Conservation (phyloP, 2,888 invertebrate species). For the Hemaris fuciformis region DNA sequence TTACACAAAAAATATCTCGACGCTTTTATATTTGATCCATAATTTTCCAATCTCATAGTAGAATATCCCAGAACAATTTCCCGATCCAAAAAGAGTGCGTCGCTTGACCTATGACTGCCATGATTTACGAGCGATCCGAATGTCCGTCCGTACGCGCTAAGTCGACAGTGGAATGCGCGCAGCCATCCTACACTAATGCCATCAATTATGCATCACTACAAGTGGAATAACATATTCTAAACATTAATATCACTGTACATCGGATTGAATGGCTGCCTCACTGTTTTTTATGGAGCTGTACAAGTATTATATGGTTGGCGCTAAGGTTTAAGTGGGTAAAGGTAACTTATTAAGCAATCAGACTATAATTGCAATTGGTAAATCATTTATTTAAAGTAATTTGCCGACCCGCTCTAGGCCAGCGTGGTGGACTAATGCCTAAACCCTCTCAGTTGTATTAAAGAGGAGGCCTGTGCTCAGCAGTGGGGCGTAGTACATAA, state of each 20-base stretch:
- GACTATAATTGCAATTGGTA: too few relatives aligned
- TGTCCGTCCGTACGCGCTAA: constrained; percentile 39
- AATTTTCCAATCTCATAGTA: not conserved
- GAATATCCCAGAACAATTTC: constrained; percentile 35
- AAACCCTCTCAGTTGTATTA: too few relatives aligned
- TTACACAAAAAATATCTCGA: not conserved
- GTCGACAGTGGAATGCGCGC: constrained; percentile 45
- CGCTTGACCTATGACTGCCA: constrained; percentile 62
- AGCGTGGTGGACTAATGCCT: too few relatives aligned
- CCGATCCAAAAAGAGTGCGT: constrained; percentile 32
- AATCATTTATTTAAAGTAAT: too few relatives aligned
- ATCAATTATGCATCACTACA: not conserved
- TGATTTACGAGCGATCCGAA: constrained; percentile 62
- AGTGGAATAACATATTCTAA: not conserved
- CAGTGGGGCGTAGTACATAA: too few relatives aligned
- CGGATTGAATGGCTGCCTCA: too few relatives aligned
- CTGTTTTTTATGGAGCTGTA: too few relatives aligned
- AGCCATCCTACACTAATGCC: not conserved
- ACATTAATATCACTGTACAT: not conserved
- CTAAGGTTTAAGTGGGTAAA: too few relatives aligned
- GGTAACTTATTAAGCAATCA: too few relatives aligned
- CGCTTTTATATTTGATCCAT: not conserved
- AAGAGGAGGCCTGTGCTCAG: too few relatives aligned
- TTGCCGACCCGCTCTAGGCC: too few relatives aligned
- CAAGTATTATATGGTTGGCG: too few relatives aligned